Conservation (phyloP, 2,888 invertebrate species). For the Encarsia formosa region DNA sequence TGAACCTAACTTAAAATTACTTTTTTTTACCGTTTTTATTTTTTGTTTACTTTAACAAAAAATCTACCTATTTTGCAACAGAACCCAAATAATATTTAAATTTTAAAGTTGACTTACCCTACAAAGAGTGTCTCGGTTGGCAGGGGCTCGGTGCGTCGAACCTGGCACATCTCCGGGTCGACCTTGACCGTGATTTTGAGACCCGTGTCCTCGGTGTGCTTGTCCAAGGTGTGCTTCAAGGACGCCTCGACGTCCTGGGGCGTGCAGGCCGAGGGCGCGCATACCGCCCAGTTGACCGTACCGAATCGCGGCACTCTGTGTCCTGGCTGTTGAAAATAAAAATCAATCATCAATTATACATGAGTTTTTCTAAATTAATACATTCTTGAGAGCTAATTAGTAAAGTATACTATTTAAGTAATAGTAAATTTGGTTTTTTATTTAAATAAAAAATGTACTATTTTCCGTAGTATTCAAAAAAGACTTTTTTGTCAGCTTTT, state of each 20-base stretch:
- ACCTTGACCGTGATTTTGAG: constrained; percentile 58
- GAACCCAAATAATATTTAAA: too few species aligned
- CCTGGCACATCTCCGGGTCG: constrained; percentile 62
- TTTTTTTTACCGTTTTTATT: background rate
- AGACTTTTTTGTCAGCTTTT: too few species aligned
- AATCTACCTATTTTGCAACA: too few species aligned
- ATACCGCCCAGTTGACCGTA: constrained; percentile 65
- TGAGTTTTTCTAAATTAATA: too few species aligned
- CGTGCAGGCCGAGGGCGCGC: constrained; percentile 62
- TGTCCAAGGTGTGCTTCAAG: constrained; percentile 53
- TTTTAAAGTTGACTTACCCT: constrained; percentile 47
- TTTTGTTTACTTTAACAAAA: background rate
- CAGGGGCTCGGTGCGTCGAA: constrained; percentile 44
- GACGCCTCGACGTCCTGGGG: constrained; percentile 58
- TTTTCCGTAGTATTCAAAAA: too few species aligned
- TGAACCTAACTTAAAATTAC: too few species aligned
- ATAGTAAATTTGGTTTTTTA: too few species aligned
- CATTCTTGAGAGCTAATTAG: too few species aligned
- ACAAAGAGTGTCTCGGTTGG: constrained; percentile 54
- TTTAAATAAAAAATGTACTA: too few species aligned
- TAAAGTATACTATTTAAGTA: too few species aligned
- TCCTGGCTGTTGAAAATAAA: constrained; percentile 58
- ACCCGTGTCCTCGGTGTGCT: constrained; percentile 55
- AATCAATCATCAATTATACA: too few species aligned
- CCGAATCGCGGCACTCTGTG: constrained; percentile 67